A percentile compares a stretch with the other conserved stretches of the same genome.
Evolutionary conservation across 2,113 vertebrate species (phyloP).

Genomic region (Asarcornis scutulata): DNA sequence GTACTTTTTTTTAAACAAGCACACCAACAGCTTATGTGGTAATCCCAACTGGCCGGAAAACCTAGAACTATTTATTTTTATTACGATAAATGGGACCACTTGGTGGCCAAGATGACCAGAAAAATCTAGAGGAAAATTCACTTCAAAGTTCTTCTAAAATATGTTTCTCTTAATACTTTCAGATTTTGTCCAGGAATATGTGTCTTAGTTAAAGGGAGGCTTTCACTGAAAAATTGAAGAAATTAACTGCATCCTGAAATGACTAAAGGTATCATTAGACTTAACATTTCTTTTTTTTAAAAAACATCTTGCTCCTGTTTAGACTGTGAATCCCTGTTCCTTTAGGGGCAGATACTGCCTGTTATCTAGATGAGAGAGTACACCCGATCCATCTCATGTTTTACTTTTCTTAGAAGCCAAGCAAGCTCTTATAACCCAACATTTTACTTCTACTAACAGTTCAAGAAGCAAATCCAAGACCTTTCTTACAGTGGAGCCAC

Average conservation of each 20-base stretch:
- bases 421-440: not conserved
- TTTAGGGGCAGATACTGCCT: not conserved
- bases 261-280: not conserved
- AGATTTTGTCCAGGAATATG: not conserved
- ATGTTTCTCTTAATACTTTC: not conserved
- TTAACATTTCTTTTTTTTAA: not conserved
- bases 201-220: not conserved
- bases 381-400: not conserved
- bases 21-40: conserved; percentile 16
- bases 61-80: conserved; percentile 10
- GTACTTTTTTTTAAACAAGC: not conserved
- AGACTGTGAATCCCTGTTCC: not conserved
- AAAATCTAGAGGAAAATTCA: conserved; percentile 16
- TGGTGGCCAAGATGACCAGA: conserved; percentile 1
- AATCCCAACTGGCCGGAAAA: conserved; percentile 23
- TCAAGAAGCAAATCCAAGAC: not conserved
- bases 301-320: not conserved
- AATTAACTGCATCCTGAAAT: not conserved
- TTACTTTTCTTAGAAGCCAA: not conserved
- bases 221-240: not conserved
- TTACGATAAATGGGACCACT: conserved; percentile 19
- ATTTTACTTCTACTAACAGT: not conserved
- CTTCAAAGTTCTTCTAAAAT: not conserved
- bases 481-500: not conserved
- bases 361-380: fast-evolving